Evolutionary conservation across 2,888 invertebrate species (phyloP), one percentile per base, ranked within the genome.

Genomic region (Flabesymbios commensalis): DNA sequence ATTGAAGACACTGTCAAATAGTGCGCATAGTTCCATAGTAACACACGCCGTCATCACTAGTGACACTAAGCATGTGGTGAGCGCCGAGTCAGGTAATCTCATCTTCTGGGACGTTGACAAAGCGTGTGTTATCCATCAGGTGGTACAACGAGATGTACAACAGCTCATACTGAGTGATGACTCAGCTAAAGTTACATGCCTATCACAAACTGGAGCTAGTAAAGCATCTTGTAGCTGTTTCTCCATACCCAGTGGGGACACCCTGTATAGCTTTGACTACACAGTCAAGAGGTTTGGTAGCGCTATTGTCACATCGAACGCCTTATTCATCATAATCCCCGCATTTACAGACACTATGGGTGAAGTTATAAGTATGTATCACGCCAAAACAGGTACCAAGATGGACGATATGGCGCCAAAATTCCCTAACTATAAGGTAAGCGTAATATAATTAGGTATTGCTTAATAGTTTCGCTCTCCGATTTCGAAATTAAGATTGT

Each of bases 21-120:
- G 92, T 68, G 92, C 94, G 0, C 85, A 95, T 2, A 94, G 94
- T 0, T 94, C 96, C 7, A 96, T 96, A 70, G 93, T 97, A 0
- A 95, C 95, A 0, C 92, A 94, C 69, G 95, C 95, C 0, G 87
- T 89, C 49, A 91, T 96, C 52, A 94, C 94, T 0, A 89, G 90
- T 0, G 89, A 89, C 75, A 94, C 93, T 29, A 90, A 89, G 85
- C 87, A 83, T 77, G 92, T 96, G 0, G 87, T 94, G 17, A 93
- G 94, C 0, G 91, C 93, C 0, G 97, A 97, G 78, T 94, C 94
- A 0, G 94, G 94, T 0, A 91, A 93, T 77, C 87, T 96, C 36
- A 84, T 96, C 0, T 88, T 95, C 64, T 96, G 96, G 96, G 90
- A 93, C 75, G 90, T 62, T 84, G 89, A 59, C 87, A 89, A 0